Conservation (phyloP, 2,113 vertebrate species). For the Corythornis madagascariensis region DNA sequence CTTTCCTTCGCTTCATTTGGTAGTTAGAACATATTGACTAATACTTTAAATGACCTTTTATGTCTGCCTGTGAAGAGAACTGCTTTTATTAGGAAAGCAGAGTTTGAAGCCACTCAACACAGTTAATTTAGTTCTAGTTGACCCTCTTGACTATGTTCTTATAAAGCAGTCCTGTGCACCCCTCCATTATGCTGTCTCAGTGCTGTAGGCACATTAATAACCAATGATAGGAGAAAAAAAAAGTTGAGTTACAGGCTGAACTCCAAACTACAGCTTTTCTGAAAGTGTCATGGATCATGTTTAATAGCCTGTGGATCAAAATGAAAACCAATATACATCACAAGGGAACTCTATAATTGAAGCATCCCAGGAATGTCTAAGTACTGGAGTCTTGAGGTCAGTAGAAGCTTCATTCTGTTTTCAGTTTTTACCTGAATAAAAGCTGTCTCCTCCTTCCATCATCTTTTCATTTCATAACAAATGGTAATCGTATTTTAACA, state of each 20-base stretch:
- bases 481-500: neutral
- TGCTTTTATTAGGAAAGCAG: constrained; percentile 3
- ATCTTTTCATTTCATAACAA: neutral
- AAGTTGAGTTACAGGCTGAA: neutral
- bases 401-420: neutral
- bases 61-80: neutral
- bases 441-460: neutral
- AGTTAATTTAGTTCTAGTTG: constrained; percentile 18
- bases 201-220: neutral
- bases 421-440: constrained; percentile 5
- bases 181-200: neutral
- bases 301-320: constrained; percentile 46
- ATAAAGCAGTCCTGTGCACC: neutral
- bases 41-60: neutral
- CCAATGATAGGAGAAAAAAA: neutral
- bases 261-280: neutral
- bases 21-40: neutral
- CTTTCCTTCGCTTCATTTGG: neutral
- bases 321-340: constrained; percentile 51
- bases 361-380: constrained; percentile 35
- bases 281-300: constrained; percentile 50
- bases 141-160: neutral
- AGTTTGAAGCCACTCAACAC: neutral
- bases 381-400: neutral
- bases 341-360: constrained; percentile 52